Evolutionary conservation across 1,140 invertebrate genomes (phyloP).

Genomic region (Papilio aristodemus): DNA sequence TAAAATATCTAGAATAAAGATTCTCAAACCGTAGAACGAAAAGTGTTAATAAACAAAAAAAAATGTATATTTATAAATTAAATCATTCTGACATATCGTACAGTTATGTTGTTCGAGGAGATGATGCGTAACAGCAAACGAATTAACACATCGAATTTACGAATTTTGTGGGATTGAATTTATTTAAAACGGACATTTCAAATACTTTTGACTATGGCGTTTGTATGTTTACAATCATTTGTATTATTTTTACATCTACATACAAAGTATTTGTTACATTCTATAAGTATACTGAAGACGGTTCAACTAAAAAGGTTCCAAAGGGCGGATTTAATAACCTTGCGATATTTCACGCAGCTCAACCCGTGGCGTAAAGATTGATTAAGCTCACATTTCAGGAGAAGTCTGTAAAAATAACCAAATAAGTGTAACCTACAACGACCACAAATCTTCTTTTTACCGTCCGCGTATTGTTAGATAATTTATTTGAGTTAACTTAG

Average conservation of each 20-base stretch:
- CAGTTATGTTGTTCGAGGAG: background rate
- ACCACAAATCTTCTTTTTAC: conserved; percentile 5
- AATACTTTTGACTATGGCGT: too few relatives aligned
- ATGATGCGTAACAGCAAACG: background rate
- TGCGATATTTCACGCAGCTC: background rate
- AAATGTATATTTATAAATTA: too few relatives aligned
- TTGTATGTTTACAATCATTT: too few relatives aligned
- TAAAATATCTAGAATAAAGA: too few relatives aligned
- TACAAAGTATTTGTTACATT: too few relatives aligned
- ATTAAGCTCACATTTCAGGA: conserved; percentile 1
- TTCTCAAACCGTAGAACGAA: too few relatives aligned
- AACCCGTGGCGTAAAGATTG: conserved; percentile 5
- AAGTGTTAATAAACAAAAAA: too few relatives aligned
- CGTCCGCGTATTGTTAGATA: background rate
- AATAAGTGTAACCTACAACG: conserved; percentile 12
- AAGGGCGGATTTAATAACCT: background rate
- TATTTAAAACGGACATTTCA: too few relatives aligned
- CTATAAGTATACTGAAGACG: too few relatives aligned
- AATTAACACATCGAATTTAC: background rate
- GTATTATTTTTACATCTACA: too few relatives aligned
- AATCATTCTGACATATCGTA: background rate
- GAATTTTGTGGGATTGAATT: background rate
- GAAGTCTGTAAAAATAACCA: conserved; percentile 12
- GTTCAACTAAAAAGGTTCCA: background rate
- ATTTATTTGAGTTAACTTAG: background rate